Percentiles rank a stretch among this genome's conserved stretches.
phyloP scores from a whole-genome alignment of 2,888 invertebrate species.

The Lithosia quadra region DNA sequence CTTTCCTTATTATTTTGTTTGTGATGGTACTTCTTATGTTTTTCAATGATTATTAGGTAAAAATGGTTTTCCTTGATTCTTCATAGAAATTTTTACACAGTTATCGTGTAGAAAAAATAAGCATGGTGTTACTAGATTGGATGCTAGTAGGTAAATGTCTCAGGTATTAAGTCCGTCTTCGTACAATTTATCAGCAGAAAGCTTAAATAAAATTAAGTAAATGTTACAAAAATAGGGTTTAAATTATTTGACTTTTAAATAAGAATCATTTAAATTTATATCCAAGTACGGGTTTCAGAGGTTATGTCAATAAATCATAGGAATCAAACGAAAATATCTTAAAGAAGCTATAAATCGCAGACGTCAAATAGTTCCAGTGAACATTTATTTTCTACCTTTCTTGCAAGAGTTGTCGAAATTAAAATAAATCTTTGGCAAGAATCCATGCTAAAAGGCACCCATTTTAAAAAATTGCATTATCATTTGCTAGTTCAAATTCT shows the following conservation, averaged over 20 bases:
- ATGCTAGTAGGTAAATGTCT: too few relatives aligned
- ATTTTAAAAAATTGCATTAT: neutral
- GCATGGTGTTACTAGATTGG: too few relatives aligned
- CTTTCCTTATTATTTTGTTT: neutral
- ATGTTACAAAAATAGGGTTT: too few relatives aligned
- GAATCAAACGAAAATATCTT: neutral
- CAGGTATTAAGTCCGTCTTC: too few relatives aligned
- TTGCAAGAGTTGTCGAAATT: neutral
- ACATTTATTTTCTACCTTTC: constrained; percentile 1
- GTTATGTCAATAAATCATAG: neutral
- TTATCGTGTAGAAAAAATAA: too few relatives aligned
- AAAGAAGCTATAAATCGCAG: neutral
- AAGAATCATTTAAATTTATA: too few relatives aligned
- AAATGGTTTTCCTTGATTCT: neutral
- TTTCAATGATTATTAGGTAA: neutral
- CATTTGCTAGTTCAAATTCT: too few relatives aligned
- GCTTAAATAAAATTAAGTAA: too few relatives aligned
- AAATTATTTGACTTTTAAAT: neutral
- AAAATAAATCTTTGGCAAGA: constrained; percentile 1
- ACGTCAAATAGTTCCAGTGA: neutral
- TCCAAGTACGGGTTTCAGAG: neutral
- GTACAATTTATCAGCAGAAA: too few relatives aligned
- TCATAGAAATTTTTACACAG: neutral
- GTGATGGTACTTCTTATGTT: neutral
- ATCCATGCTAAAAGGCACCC: neutral